Evolutionary conservation across 2,797 vertebrate genomes (phyloP), one percentile per base, ranked within the genome.

Genomic region (Myotis daubentonii): DNA sequence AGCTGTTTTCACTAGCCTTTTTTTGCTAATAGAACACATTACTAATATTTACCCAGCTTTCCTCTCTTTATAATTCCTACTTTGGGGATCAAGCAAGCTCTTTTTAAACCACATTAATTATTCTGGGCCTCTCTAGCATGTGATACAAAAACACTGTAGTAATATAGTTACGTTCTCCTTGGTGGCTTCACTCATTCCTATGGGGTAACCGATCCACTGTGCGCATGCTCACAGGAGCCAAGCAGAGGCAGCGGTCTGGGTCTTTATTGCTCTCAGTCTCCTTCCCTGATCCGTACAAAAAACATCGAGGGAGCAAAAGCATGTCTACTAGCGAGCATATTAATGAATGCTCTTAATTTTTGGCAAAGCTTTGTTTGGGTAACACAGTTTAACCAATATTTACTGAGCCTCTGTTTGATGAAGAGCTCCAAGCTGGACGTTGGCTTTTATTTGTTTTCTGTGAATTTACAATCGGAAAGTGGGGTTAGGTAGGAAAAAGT

Each of bases 1-100:
- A 97, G 98, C 94, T 76, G 6, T 93, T 95, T 93, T 82, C 72
- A 62, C 86, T 89, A 86, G 62, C 49, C 12, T 1, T 82, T 93
- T 93, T 86, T 19, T 30, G n/a, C 75, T 78, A 30, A 28, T 49
- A 78, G 71, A 83, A 74, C 55, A 36, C 22, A 75, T 44, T 72
- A n/a, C 22, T 76, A 81, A 2, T 23, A 41, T 85, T 88, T 82
- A 22, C n/a, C 4, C 33, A 75, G 8, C 72, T 76, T 94, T 87
- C 30, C 22, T 86, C 10, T 93, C 10, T 65, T 92, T 93, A 38
- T 85, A 78, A 92, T 88, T 76, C 55, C 49, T 79, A 72, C 25
- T 72, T 25, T 51, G 22, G 66, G 49, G 74, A 71, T 81, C 89
- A 70, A 66, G 30, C 23, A 38, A 57, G 30, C n/a, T 80, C 33